Evolutionary conservation across 2,888 invertebrate species (phyloP), one percentile per base, ranked within the genome.

Genomic region (Clistopyga incitator): DNA sequence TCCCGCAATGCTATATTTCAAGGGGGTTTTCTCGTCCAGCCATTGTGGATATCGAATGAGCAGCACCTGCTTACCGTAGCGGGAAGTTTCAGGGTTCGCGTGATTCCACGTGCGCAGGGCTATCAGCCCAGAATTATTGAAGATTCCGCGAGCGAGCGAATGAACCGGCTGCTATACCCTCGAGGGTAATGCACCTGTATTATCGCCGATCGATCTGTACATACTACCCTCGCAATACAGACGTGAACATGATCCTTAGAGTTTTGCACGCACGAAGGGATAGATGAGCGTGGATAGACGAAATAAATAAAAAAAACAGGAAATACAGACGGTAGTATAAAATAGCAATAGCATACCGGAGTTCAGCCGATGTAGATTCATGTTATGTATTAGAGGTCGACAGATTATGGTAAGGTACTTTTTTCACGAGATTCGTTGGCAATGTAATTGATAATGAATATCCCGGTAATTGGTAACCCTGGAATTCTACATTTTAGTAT

Each of bases 71-170:
- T 42, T 29, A 29, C 42, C 47, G 52, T 61, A 45, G 68, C 68
- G 45, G 52, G 54, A 64, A 67, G 20, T 42, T 64, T 84, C 84
- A 82, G 86, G 87, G 88, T 81, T 89, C 82, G 88, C 89, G 88
- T 89, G 89, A 88, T 88, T 84, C 86, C 85, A 87, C 85, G 82
- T 47, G 64, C 76, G 78, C 85, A 78, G 79, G 74, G 86, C 88
- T 88, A 88, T 89, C 88, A 86, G 85, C 85, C 85, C 86, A 84
- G 88, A 90, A 89, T 90, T 89, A 89, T 90, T 90, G 88, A 90
- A 87, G 88, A 90, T 88, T 82, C 87, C 78, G 84, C 87, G 80
- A 65, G 75, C 75, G 38, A 74, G 77, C 78, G 81, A 78, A 78
- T 75, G 64, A 59, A 42, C 59, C 56, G 70, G 81, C 81, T 72